phyloP scores from a whole-genome alignment of 1,140 invertebrate genomes.

The Drosophila equinoxialis region DNA sequence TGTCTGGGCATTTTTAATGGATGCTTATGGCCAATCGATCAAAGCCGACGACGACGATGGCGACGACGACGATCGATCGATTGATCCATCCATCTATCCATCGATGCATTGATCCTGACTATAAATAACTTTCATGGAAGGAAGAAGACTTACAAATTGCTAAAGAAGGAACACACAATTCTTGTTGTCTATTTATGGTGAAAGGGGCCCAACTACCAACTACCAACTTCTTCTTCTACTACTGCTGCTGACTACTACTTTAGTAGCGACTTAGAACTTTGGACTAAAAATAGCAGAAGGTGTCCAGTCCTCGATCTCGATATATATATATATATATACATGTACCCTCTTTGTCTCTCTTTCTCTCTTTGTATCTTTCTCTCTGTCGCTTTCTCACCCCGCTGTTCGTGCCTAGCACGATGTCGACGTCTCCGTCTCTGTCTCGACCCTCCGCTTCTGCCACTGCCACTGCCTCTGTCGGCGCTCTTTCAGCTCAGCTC shows the following conservation, averaged over 20 bases:
- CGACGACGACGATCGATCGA: background rate
- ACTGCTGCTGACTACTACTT: background rate
- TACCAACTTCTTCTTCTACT: background rate
- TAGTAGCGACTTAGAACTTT: conserved; percentile 38
- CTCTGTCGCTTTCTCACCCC: conserved; percentile 25
- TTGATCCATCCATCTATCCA: background rate
- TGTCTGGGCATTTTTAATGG: conserved; percentile 48
- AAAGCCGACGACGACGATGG: conserved; percentile 13
- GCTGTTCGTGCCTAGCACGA: conserved; percentile 48
- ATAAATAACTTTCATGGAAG: conserved; percentile 10
- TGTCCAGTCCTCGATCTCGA: conserved; percentile 25
- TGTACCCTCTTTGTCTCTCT: conserved; percentile 12
- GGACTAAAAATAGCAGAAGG: conserved; percentile 47
- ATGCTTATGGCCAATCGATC: conserved; percentile 56
- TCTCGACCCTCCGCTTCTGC: background rate
- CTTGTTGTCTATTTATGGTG: conserved; percentile 58
- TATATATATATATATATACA: too few relatives aligned
- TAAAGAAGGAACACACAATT: conserved; percentile 56
- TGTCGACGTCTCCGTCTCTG: conserved; percentile 8
- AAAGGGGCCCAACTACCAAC: conserved; percentile 35
- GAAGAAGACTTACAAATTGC: conserved; percentile 54
- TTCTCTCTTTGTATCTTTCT: conserved; percentile 10
- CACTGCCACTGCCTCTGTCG: conserved; percentile 4
- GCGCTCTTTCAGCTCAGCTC: conserved; percentile 13
- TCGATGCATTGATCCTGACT: conserved; percentile 31